These are phyloP conservation scores for Bettongia penicillata DNA, from an alignment of 2,113 vertebrate genomes.

Conservation along the genomic window DNA sequence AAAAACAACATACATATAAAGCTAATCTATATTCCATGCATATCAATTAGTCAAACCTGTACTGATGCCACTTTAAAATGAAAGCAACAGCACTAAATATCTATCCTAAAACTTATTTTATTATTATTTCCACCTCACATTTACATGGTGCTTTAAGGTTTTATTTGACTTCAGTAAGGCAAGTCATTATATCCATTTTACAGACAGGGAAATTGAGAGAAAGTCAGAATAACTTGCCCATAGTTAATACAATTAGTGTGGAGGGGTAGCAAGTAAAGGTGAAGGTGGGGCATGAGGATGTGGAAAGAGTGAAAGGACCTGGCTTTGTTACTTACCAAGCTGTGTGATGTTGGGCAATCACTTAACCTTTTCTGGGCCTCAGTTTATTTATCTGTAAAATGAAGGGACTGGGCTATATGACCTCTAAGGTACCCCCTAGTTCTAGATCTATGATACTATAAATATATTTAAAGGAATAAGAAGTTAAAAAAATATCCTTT, in stretches of 20 bases:
- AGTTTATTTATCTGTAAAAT: neutral
- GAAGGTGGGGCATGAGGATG: neutral
- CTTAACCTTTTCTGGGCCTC: neutral
- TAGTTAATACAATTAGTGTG: neutral
- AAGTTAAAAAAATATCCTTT: neutral
- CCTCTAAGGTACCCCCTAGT: neutral
- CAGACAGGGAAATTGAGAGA: neutral
- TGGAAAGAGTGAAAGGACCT: neutral
- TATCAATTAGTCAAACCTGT: conserved; percentile 6
- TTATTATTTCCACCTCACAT: neutral
- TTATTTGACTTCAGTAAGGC: neutral
- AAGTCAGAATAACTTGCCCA: neutral
- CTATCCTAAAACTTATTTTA: neutral
- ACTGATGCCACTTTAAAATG: neutral
- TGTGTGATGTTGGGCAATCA: neutral
- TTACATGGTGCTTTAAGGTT: neutral
- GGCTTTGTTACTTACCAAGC: neutral
- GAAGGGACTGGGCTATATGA: neutral
- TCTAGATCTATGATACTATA: conserved; percentile 4
- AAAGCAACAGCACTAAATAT: neutral
- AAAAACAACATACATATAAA: neutral
- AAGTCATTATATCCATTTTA: neutral
- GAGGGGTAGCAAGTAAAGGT: fast-evolving
- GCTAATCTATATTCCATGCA: neutral
- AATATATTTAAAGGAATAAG: neutral